These are phyloP conservation scores for Cephus sareptanus DNA, from an alignment of 2,888 invertebrate species.

Conservation along the genomic window DNA sequence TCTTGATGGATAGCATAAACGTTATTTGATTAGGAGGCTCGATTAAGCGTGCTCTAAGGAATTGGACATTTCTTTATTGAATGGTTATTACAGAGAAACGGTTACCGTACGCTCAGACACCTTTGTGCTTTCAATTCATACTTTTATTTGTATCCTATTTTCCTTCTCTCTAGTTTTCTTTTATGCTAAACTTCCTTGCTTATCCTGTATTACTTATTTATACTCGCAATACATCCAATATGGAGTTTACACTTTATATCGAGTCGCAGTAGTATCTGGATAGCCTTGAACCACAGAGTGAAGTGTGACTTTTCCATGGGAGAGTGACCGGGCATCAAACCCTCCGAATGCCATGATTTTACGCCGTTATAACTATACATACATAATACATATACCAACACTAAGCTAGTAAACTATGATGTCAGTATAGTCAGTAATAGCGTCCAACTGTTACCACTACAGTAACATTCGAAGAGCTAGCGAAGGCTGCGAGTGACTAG, in stretches of 20 bases:
- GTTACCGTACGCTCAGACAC: too few relatives aligned
- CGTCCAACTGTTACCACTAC: not conserved
- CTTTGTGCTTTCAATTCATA: too few relatives aligned
- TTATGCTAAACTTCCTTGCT: too few relatives aligned
- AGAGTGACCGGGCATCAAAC: slow-evolving; percentile 18
- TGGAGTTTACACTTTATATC: not conserved
- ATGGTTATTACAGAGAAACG: too few relatives aligned
- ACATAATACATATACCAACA: not conserved
- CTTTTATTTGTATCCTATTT: too few relatives aligned
- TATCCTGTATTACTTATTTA: too few relatives aligned
- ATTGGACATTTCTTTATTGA: too few relatives aligned
- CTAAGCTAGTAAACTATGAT: not conserved
- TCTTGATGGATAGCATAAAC: too few relatives aligned
- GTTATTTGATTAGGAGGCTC: too few relatives aligned
- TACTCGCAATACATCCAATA: too few relatives aligned
- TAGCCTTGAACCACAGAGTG: slow-evolving; percentile 6
- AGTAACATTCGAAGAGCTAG: not conserved
- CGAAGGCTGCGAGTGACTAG: not conserved
- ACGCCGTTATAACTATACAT: not conserved
- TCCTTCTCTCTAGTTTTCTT: too few relatives aligned
- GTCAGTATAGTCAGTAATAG: not conserved
- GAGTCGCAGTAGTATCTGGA: not conserved
- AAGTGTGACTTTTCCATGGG: slow-evolving; percentile 17
- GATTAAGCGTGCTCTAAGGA: too few relatives aligned
- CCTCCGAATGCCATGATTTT: slow-evolving; percentile 15